Percentiles rank a stretch among this genome's conserved stretches.
Evolutionary conservation across 2,113 vertebrate genomes (phyloP).

Genomic region (Rhinogobius similis): DNA sequence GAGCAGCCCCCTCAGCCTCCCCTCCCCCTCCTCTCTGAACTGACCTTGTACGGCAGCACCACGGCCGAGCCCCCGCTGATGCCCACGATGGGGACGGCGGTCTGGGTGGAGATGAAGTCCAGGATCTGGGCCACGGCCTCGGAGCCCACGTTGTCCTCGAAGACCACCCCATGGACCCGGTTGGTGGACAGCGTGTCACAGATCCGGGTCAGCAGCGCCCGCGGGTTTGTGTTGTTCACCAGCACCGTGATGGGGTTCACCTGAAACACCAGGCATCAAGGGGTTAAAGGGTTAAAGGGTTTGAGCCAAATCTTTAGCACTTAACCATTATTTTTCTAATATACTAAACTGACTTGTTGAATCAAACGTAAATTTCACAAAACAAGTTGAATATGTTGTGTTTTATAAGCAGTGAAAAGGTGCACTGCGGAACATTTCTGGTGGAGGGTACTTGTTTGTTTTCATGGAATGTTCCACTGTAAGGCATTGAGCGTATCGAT

Average conservation of each 20-base stretch:
- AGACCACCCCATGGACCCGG: slow-evolving; percentile 91
- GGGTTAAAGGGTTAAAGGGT: too few species aligned
- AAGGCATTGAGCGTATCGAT: too few species aligned
- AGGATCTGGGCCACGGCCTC: slow-evolving; percentile 96
- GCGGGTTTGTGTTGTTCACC: slow-evolving; percentile 94
- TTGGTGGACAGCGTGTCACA: slow-evolving; percentile 88
- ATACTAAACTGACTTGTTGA: too few species aligned
- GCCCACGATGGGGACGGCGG: slow-evolving; percentile 90
- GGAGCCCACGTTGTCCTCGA: slow-evolving; percentile 92
- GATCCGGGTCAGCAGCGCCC: slow-evolving; percentile 90
- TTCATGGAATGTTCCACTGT: too few species aligned
- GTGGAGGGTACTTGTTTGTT: too few species aligned
- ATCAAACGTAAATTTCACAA: too few species aligned
- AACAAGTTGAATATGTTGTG: too few species aligned
- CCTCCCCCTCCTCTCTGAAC: slow-evolving; percentile 17
- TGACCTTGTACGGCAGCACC: slow-evolving; percentile 93
- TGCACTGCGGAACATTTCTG: too few species aligned
- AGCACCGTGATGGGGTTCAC: slow-evolving; percentile 90
- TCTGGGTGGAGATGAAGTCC: slow-evolving; percentile 95
- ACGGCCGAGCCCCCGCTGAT: slow-evolving; percentile 95
- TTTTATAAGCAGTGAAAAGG: too few species aligned
- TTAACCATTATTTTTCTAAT: too few species aligned
- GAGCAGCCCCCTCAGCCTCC: neutral
- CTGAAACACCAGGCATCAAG: neutral
- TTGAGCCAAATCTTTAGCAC: too few species aligned